These are phyloP conservation scores for Pissodes strobi DNA, from an alignment of 1,140 invertebrate genomes.

Conservation along the genomic window DNA sequence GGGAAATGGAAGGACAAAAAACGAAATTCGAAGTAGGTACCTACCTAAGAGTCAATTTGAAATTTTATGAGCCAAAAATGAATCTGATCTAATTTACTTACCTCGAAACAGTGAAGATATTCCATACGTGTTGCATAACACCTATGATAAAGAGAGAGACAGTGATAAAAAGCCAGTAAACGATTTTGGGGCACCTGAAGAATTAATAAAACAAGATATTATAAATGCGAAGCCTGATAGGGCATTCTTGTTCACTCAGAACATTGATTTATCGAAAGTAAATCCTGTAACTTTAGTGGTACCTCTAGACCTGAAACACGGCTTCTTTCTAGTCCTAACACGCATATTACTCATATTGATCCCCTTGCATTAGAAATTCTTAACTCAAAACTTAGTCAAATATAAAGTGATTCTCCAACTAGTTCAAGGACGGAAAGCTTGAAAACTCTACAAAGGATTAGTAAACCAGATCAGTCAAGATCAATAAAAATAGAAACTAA, in stretches of 20 bases:
- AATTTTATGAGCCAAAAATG: constrained; percentile 53
- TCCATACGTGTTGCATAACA: constrained; percentile 79
- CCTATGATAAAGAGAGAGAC: constrained; percentile 46
- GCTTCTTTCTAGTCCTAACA: constrained; percentile 66
- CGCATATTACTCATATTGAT: constrained; percentile 70
- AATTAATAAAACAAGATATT: constrained; percentile 11
- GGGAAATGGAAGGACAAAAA: constrained; percentile 55
- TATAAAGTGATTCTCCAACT: constrained; percentile 71
- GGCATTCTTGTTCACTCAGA: constrained; percentile 69
- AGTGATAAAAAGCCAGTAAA: constrained; percentile 14
- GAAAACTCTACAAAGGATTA: constrained; percentile 60
- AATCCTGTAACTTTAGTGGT: constrained; percentile 70
- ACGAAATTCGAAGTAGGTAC: constrained; percentile 63
- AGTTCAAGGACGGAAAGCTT: constrained; percentile 70
- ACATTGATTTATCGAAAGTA: constrained; percentile 71
- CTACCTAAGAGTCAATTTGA: constrained; percentile 61
- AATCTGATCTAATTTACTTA: constrained; percentile 55
- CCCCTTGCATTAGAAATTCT: constrained; percentile 67
- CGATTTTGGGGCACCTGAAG: constrained; percentile 10
- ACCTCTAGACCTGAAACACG: constrained; percentile 63
- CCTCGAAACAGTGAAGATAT: constrained; percentile 69
- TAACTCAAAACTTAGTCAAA: constrained; percentile 72
- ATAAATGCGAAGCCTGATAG: constrained; percentile 53
- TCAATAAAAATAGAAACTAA: constrained; percentile 49
- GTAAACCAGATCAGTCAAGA: constrained; percentile 54